phyloP scores from a whole-genome alignment of 2,797 vertebrate genomes.

The Anas flavirostris region DNA sequence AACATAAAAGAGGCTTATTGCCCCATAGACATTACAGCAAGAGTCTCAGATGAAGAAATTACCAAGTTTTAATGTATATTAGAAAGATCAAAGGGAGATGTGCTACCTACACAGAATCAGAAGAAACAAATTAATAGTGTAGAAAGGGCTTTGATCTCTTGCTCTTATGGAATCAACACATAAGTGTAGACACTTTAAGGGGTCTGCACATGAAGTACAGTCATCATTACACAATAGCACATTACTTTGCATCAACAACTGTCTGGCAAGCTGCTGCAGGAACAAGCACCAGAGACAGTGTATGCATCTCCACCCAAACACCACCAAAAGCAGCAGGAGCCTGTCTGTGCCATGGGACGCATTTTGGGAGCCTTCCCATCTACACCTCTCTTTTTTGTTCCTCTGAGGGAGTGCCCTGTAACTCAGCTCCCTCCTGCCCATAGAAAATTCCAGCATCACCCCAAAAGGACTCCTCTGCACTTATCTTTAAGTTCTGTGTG shows the following conservation, averaged over 20 bases:
- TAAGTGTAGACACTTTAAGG: background rate
- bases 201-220: background rate
- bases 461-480: background rate
- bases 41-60: background rate
- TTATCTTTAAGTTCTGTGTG: background rate
- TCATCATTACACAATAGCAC: background rate
- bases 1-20: background rate
- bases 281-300: background rate
- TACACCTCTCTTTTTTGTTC: background rate
- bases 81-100: background rate
- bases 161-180: background rate
- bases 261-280: background rate
- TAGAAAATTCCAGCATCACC: background rate
- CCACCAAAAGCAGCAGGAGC: background rate
- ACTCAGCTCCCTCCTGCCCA: background rate
- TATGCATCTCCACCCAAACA: background rate
- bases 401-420: background rate
- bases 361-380: background rate
- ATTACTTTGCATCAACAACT: background rate
- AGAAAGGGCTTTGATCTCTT: accelerated
- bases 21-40: background rate
- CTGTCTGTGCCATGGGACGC: too few relatives aligned
- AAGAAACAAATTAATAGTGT: background rate
- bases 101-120: background rate
- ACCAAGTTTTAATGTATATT: background rate